Percentiles rank a stretch among this genome's conserved stretches.
Conservation (phyloP, 2,113 vertebrate genomes). For the Ascaphus truei region DNA sequence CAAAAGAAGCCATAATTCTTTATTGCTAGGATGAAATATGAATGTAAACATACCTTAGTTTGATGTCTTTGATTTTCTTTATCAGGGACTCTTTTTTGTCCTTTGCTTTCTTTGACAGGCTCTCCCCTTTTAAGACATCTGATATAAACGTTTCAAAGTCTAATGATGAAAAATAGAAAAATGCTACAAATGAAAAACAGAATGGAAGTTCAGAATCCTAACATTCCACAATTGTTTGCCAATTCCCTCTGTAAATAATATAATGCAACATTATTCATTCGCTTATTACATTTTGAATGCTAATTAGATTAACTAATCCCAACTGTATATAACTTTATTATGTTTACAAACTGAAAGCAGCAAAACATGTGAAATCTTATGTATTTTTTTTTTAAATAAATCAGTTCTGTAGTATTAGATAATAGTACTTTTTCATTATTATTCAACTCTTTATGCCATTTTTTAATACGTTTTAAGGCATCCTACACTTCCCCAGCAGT, state of each 20-base stretch:
- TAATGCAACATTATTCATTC: slow-evolving; percentile 24
- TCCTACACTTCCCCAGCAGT: too few species aligned
- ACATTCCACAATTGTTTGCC: slow-evolving; percentile 19
- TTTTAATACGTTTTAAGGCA: too few species aligned
- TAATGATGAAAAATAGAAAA: slow-evolving; percentile 56
- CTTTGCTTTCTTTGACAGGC: slow-evolving; percentile 86
- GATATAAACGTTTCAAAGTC: slow-evolving; percentile 81
- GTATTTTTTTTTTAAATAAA: too few species aligned
- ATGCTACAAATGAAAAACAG: slow-evolving; percentile 41
- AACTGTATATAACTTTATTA: too few species aligned
- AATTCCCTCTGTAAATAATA: slow-evolving; percentile 10
- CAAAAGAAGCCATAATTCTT: background rate
- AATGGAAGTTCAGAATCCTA: too few species aligned
- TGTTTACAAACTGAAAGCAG: too few species aligned
- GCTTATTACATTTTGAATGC: slow-evolving; percentile 30
- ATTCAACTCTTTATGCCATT: too few species aligned
- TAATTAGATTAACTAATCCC: slow-evolving; percentile 8
- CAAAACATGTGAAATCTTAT: too few species aligned
- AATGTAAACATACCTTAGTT: slow-evolving; percentile 53
- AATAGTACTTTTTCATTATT: too few species aligned
- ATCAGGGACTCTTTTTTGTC: slow-evolving; percentile 81
- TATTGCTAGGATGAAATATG: background rate
- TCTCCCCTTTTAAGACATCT: slow-evolving; percentile 82
- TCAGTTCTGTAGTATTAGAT: too few species aligned
- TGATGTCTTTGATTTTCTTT: slow-evolving; percentile 85